Percentiles rank a stretch among this genome's conserved stretches.
These are phyloP conservation scores for Cephus pygmeus DNA, from an alignment of 2,888 invertebrate species.

Conservation along the genomic window DNA sequence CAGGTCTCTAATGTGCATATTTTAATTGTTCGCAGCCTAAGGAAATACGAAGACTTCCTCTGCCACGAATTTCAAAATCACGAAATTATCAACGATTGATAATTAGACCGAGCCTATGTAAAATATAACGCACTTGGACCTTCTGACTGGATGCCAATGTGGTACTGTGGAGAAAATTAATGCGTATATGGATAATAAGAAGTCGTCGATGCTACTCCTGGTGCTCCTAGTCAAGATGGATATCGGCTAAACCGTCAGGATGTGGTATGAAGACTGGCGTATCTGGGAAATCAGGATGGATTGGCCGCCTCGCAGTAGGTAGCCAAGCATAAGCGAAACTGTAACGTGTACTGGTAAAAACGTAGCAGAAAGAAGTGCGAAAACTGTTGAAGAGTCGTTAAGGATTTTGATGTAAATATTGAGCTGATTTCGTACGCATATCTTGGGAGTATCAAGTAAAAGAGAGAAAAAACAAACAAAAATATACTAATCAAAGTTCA, in stretches of 20 bases:
- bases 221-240: background rate
- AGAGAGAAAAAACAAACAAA: slow-evolving; percentile 6
- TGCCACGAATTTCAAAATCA: background rate
- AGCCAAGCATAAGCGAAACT: slow-evolving; percentile 33
- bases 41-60: background rate
- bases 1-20: background rate
- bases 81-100: background rate
- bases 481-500: slow-evolving; percentile 2
- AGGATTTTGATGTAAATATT: slow-evolving; percentile 7
- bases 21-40: background rate
- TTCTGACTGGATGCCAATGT: background rate
- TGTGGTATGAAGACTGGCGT: background rate
- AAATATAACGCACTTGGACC: background rate
- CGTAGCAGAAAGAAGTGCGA: background rate
- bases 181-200: background rate
- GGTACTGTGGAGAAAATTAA: background rate
- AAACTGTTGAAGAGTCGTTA: background rate
- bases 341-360: background rate
- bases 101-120: background rate
- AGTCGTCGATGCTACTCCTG: background rate
- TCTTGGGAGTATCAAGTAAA: background rate
- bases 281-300: slow-evolving; percentile 38
- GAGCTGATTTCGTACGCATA: slow-evolving; percentile 5
- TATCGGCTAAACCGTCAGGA: background rate
- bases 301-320: slow-evolving; percentile 46